Evolutionary conservation across 1,140 invertebrate genomes (phyloP), one percentile per base, ranked within the genome.

Genomic region (Aleiodes sp.): DNA sequence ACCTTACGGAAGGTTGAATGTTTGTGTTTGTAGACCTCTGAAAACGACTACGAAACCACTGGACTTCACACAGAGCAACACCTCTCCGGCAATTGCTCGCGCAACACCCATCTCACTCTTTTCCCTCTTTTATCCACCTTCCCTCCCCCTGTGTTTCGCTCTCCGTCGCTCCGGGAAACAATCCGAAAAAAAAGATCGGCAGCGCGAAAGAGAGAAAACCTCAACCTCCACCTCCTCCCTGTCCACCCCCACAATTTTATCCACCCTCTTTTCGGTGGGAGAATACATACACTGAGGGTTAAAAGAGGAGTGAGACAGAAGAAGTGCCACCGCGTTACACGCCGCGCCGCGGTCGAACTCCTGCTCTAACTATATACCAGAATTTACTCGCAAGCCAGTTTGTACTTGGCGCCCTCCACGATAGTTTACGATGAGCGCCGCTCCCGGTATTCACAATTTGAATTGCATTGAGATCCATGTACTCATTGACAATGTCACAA

Each of bases 321-420:
- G 72, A 72, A 81, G 73, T 76, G 78, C 79, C 76, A 77, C 77
- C 76, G 76, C 75, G 78, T 78, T 78, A 77, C 80, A 76, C 76
- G 73, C 72, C 73, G 75, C 76, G 70, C 73, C 71, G 70, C 64
- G 72, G 68, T 72, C 76, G 71, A 75, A 69, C 65, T 64, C 65
- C 68, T 60, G 68, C 61, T 70, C 64, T 60, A 59, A 66, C 59
- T 31, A 57, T 70, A 73, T 74, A 41, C 35, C 56, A 68, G 46
- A 52, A 16, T 46, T 46, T 24, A 68, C 57, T 68, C 65, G n/a
- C 28, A 60, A 68, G 81, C 73, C 81, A 82, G 82, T 84, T 84
- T 75, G 74, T 83, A 82, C 75, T 81, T 81, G 80, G 80, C 78
- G 78, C 78, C 78, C 81, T 79, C 72, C 71, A 74, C 75, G 76